Base-by-base conservation (phyloP, 1,140 invertebrate species). In the Drosophila nebulosa region DNA sequence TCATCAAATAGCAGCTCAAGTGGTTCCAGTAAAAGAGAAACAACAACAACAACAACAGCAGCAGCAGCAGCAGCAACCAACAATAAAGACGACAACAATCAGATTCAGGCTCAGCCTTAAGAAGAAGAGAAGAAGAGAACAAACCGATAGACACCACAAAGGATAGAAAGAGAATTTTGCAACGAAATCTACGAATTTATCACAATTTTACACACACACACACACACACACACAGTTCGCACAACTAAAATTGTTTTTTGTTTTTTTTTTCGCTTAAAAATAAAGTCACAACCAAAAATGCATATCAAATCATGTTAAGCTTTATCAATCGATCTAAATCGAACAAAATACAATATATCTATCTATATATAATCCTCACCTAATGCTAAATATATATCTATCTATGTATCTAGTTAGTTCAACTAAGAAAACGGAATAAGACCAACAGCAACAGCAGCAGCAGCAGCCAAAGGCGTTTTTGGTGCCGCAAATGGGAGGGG, bases 141-240 rank as follows among this genome's bases (percentile, higher is more conserved):
- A 52, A 39, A 1, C 39, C 3, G 0, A 42, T 16, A 1, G 16
- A 14, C 21, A 64, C 30, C 66, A 62, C 26, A 78, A 81, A 67
- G 30, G n/a, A 42, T 9, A 16, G 26, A 46, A 36, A 1, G 16
- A 46, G 52, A n/a, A 21, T 57, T 60, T 39, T 16, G 10, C 32
- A 69, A 68, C 50, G 64, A 78, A 74, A 78, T 69, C 21, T 51
- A 66, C 62, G 63, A 73, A 78, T 77, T 71, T 77, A 75, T 7
- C 16, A 68, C 30, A 74, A 16, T 9, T 22, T 67, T 22, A 59
- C 30, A 39, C 7, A 21, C 32, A 56, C 50, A 64, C 21, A 55
- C 32, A 53, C 9, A 52, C 39, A 61, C 9, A 36, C 22, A 57
- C 21, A 36, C 46, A 66, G 24, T 61, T 51, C 27, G 39, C 32